Evolutionary conservation across 2,113 vertebrate genomes (phyloP), one percentile per base, ranked within the genome.

Genomic region (Mohoua ochrocephala): DNA sequence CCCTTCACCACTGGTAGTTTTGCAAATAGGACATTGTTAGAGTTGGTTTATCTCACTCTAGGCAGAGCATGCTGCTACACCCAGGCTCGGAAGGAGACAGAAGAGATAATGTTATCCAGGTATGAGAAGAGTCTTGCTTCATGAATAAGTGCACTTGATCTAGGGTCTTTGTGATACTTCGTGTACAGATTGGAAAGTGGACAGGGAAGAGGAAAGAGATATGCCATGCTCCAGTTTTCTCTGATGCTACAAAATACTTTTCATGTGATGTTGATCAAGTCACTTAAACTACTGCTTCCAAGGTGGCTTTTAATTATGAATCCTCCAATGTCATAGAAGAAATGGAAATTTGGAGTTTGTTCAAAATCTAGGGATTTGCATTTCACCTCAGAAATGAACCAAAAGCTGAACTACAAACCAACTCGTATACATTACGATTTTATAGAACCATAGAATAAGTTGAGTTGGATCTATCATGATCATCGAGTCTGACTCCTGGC

Each of bases 111-210:
- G 5, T 18, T 60, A 19, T 6, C 7, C 7, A 27, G 22, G 8
- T 73, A 31, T 49, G 24, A 52, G 17, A 56, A 52, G 17, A 17
- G 3, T 41, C 8, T 59, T 9, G 19, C 21, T 63, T 49, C 53
- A 27, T 21, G 56, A 33, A 23, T 4, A 42, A 9, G 7, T 8
- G 4, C 10, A 5, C 9, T 7, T 2, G 6, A 39, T 7, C 39
- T 13, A 12, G 7, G 6, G 10, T 7, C 50, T 60, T 60, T 78
- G 9, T 30, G 22, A 2, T 28, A 24, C 39, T 28, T 19, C 0
- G 0, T 5, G 26, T 31, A 12, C 10, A 44, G 15, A 52, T 26
- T 53, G 28, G 31, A 75, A 92, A 85, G 71, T 9, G 6, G 11
- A 26, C 26, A 39, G 53, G 20, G 9, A 86, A 45, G 27, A 28